Conservation (phyloP, 2,797 vertebrate genomes). For the Sarcophilus harrisii region DNA sequence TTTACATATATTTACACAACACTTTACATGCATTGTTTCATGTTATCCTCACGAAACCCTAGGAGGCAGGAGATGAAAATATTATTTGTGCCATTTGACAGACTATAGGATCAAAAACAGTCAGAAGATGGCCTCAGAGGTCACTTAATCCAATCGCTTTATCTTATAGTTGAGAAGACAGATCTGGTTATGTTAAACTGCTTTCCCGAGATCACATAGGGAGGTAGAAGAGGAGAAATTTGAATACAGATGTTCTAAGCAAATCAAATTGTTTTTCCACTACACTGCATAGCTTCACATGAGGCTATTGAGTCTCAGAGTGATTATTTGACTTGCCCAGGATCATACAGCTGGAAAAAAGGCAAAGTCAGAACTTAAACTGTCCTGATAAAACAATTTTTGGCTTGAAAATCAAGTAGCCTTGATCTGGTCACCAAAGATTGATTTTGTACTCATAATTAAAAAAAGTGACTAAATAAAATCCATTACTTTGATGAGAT, state of each 20-base stretch:
- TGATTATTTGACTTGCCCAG: neutral
- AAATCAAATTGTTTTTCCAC: neutral
- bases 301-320: neutral
- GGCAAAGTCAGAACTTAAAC: neutral
- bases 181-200: neutral
- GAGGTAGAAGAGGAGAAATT: neutral
- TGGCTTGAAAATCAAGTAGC: constrained; percentile 23
- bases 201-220: neutral
- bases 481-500: neutral
- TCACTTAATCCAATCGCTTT: neutral
- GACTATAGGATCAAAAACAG: neutral
- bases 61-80: neutral
- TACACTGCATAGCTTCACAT: neutral
- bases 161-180: neutral
- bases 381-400: neutral
- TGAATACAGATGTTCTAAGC: neutral
- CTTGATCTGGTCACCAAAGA: neutral
- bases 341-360: neutral
- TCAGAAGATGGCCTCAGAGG: neutral
- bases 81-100: neutral
- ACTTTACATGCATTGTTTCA: neutral
- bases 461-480: neutral
- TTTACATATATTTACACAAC: neutral
- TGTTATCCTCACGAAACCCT: neutral
- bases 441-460: neutral